phyloP scores from a whole-genome alignment of 2,888 invertebrate genomes.

The Philereme vetulata region DNA sequence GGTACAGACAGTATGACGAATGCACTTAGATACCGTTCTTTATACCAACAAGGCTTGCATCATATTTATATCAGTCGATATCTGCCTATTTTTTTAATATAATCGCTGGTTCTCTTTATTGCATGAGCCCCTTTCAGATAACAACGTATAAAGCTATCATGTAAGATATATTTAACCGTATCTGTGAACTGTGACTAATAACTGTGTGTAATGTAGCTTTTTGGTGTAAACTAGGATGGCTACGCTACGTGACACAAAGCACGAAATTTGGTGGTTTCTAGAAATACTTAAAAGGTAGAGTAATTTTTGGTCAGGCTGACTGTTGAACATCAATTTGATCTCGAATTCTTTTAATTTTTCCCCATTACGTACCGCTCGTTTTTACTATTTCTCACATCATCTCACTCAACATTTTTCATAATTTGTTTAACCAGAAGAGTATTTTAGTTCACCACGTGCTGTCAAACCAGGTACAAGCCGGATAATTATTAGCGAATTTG shows the following conservation, averaged over 20 bases:
- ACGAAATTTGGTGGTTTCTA: conserved; percentile 5
- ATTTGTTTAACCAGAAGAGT: not conserved
- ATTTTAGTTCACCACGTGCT: not conserved
- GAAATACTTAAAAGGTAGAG: not conserved
- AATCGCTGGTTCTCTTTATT: conserved; percentile 17
- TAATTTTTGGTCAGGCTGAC: no score
- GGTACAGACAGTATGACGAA: conserved; percentile 2
- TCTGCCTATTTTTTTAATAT: conserved; percentile 17
- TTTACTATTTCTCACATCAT: not conserved
- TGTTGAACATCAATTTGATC: no score
- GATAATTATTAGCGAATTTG: conserved; percentile 19
- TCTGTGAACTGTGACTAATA: conserved; percentile 2
- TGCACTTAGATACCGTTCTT: conserved; percentile 15
- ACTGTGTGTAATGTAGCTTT: not conserved
- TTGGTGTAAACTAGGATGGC: not conserved
- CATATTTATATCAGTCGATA: conserved; percentile 16
- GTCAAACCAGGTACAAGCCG: conserved; percentile 19
- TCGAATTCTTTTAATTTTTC: no score
- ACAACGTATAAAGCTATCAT: conserved; percentile 4
- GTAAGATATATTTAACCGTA: conserved; percentile 8
- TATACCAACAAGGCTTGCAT: conserved; percentile 12
- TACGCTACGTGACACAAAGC: conserved; percentile 24
- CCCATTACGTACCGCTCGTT: not conserved
- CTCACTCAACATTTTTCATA: not conserved
- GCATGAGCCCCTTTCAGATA: conserved; percentile 19